Evolutionary conservation across 2,113 vertebrate species (phyloP), one percentile per base, ranked within the genome.

Genomic region (Notothenia coriiceps): DNA sequence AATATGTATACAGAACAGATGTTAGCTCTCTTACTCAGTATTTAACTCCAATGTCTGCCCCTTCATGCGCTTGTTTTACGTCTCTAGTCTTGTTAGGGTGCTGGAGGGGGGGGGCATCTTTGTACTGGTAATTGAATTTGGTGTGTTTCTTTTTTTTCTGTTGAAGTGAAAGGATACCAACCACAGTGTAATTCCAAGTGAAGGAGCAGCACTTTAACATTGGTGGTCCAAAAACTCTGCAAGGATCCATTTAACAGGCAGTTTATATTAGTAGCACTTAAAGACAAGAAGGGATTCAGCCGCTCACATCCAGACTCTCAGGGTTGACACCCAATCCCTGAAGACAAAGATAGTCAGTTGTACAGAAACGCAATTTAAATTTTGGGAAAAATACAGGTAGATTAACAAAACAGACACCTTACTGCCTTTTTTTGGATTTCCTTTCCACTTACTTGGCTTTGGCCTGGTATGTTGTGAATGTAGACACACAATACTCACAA

Each of bases 241-340:
- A 86, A 87, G 74, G 83, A 89, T 89, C 82, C 76, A 86, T 91
- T 93, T 92, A 90, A 89, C 79, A 86, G 79, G 79, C 83, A 79
- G 89, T 92, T 94, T 95, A 90, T 84, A 89, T 92, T 88, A 88
- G 85, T 83, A 86, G 85, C 88, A 92, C 90, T 93, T 93, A 90
- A 84, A 94, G 81, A 88, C 80, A 86, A 80, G 86, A 84, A 72
- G 69, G 55, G 74, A 14, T 80, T 90, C 46, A 73, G 61, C 50
- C 47, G 47, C 79, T 88, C 77, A 64, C 74, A 77, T 79, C 43
- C 67, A 79, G 55, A 46, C 77, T 57, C 52, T 75, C 64, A 50
- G 77, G 10, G 33, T 75, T 65, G 75, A 85, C 70, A 87, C 88
- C 59, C 71, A 87, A 49, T 74, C 57, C 35, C 81, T 77, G 11